Conservation (phyloP, 2,888 invertebrate species). For the Laspeyria flexula region DNA sequence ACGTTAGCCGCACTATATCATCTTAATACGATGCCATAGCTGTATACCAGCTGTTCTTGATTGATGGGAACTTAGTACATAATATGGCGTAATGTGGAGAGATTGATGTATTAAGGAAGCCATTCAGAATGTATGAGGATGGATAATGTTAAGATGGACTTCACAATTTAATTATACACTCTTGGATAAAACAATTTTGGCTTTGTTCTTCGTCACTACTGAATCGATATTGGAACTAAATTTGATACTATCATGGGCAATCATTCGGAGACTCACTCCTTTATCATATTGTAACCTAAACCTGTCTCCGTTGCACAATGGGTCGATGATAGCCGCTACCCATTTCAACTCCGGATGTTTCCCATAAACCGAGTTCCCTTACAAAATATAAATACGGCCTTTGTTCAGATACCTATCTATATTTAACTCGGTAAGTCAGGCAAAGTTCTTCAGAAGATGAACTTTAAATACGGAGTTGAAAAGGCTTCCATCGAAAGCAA, state of each 20-base stretch:
- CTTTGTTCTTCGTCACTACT: too few species aligned
- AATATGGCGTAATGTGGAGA: slow-evolving; percentile 56
- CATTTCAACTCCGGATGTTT: not conserved
- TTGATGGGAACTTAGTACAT: slow-evolving; percentile 65
- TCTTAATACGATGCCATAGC: slow-evolving; percentile 31
- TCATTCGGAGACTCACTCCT: not conserved
- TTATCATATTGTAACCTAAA: not conserved
- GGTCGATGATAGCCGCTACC: not conserved
- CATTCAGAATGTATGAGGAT: slow-evolving; percentile 42
- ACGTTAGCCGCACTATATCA: slow-evolving; percentile 25
- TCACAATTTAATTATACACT: not conserved
- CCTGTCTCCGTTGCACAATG: not conserved
- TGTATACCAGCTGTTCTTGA: slow-evolving; percentile 67
- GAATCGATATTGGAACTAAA: too few species aligned
- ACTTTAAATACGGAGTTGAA: slow-evolving; percentile 20
- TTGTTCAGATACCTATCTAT: slow-evolving; percentile 3
- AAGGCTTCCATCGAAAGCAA: slow-evolving; percentile 33
- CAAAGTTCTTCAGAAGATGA: slow-evolving; percentile 16
- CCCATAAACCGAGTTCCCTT: not conserved
- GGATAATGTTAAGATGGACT: slow-evolving; percentile 29
- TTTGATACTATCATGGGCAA: too few species aligned
- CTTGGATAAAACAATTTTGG: too few species aligned
- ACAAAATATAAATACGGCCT: not conserved
- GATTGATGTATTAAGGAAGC: slow-evolving; percentile 56
- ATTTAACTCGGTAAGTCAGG: slow-evolving; percentile 15